These are phyloP conservation scores for Centruroides vittatus DNA, from an alignment of 1,140 invertebrate species.

Conservation along the genomic window DNA sequence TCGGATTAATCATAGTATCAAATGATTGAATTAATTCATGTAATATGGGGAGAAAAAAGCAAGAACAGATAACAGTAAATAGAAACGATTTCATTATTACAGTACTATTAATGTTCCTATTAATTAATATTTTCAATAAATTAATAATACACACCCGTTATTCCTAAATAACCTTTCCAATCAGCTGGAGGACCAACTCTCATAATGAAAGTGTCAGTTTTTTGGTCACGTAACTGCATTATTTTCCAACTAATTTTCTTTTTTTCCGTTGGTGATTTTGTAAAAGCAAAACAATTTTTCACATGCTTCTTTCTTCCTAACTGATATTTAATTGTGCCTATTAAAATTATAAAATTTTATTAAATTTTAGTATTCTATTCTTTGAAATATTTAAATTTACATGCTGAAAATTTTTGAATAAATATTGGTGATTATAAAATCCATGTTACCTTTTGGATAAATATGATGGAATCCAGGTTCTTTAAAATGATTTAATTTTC, in stretches of 20 bases:
- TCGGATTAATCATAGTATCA: too few relatives aligned
- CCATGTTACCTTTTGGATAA: constrained; percentile 45
- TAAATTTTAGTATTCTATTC: neutral
- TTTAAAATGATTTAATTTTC: constrained; percentile 55
- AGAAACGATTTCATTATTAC: too few relatives aligned
- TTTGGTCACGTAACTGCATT: constrained; percentile 57
- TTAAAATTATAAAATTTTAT: constrained; percentile 1
- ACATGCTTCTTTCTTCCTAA: constrained; percentile 36
- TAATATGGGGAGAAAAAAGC: too few relatives aligned
- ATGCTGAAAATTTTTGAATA: neutral
- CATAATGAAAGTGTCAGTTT: constrained; percentile 55
- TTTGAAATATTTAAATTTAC: neutral
- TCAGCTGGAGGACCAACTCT: constrained; percentile 67
- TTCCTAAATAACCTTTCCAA: constrained; percentile 54
- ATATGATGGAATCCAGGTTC: constrained; percentile 71
- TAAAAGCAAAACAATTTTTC: constrained; percentile 27
- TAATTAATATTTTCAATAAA: too few relatives aligned
- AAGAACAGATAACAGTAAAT: too few relatives aligned
- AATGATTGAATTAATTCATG: too few relatives aligned
- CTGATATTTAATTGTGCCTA: constrained; percentile 43
- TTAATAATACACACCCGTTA: constrained; percentile 41
- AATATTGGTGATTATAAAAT: neutral
- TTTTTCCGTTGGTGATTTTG: constrained; percentile 5
- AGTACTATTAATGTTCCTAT: too few relatives aligned
- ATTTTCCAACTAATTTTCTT: constrained; percentile 52